Percentiles rank a stretch among this genome's conserved stretches.
Conservation (phyloP, 92 coral and sea anemone species). For the Ricordea florida region DNA sequence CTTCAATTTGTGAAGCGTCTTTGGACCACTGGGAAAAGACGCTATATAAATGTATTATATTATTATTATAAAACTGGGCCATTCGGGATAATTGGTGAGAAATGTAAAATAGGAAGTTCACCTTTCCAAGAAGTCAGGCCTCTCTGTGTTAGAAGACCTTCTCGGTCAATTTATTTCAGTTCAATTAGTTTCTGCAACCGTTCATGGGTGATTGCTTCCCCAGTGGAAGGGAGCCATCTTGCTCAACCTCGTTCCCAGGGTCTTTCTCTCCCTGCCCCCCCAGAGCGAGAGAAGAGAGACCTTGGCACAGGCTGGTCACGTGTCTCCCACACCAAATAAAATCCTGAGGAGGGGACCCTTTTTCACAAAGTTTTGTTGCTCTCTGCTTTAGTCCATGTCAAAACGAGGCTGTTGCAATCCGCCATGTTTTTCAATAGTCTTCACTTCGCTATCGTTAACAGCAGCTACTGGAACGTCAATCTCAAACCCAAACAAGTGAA, state of each 20-base stretch:
- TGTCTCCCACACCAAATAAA: background rate
- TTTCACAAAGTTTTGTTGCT: background rate
- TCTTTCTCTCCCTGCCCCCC: background rate
- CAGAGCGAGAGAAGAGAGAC: slow-evolving; percentile 16
- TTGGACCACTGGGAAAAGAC: too few species aligned
- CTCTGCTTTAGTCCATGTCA: background rate
- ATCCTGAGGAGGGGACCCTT: slow-evolving; percentile 3
- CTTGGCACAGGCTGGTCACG: slow-evolving; percentile 31
- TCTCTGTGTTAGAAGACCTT: too few species aligned
- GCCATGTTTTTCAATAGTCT: slow-evolving; percentile 44
- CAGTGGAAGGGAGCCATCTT: too few species aligned
- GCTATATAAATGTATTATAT: too few species aligned
- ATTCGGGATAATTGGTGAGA: too few species aligned
- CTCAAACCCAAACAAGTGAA: slow-evolving; percentile 46
- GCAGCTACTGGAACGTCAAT: slow-evolving; percentile 41
- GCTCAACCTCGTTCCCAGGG: slow-evolving; percentile 46
- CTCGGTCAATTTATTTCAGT: too few species aligned
- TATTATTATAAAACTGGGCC: too few species aligned
- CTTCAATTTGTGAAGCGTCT: too few species aligned
- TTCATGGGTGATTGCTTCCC: too few species aligned
- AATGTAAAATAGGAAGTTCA: too few species aligned
- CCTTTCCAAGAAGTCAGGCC: too few species aligned
- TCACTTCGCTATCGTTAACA: slow-evolving; percentile 30
- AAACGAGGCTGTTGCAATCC: slow-evolving; percentile 16
- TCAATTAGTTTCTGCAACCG: too few species aligned